Evolutionary conservation across 2,888 invertebrate genomes (phyloP).

Genomic region (Microctonus aethiopoides): DNA sequence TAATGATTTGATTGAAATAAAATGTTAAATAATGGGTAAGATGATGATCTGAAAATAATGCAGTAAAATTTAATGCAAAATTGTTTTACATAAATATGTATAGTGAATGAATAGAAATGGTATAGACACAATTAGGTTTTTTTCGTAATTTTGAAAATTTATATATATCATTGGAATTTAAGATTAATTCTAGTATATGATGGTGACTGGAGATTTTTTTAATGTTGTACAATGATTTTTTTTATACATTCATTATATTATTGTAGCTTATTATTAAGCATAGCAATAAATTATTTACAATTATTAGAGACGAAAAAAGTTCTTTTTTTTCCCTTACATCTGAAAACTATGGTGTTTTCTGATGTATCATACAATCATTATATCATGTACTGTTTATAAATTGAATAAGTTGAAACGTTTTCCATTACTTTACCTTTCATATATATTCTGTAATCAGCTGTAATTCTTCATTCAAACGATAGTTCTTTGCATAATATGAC

Average conservation of each 20-base stretch:
- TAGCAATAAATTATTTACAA: slow-evolving; percentile 65
- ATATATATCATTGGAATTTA: slow-evolving; percentile 34
- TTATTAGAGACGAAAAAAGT: no score
- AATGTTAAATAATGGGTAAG: neutral
- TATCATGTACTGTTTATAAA: no score
- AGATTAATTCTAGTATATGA: slow-evolving; percentile 46
- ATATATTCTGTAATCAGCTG: no score
- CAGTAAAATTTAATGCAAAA: neutral
- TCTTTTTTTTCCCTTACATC: no score
- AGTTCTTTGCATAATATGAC: no score
- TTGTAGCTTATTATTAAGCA: slow-evolving; percentile 55
- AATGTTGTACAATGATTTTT: slow-evolving; percentile 47
- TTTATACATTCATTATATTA: slow-evolving; percentile 56
- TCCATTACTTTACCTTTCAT: no score
- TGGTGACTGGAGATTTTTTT: slow-evolving; percentile 49
- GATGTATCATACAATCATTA: no score
- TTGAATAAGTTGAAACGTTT: no score
- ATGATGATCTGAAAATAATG: neutral
- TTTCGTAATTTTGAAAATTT: neutral
- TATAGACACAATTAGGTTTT: neutral
- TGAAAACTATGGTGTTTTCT: no score
- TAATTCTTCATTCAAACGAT: no score
- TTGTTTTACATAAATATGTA: no score
- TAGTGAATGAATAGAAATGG: neutral
- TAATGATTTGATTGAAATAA: neutral